Conservation (phyloP, 2,113 vertebrate species). For the Thunnus thynnus region DNA sequence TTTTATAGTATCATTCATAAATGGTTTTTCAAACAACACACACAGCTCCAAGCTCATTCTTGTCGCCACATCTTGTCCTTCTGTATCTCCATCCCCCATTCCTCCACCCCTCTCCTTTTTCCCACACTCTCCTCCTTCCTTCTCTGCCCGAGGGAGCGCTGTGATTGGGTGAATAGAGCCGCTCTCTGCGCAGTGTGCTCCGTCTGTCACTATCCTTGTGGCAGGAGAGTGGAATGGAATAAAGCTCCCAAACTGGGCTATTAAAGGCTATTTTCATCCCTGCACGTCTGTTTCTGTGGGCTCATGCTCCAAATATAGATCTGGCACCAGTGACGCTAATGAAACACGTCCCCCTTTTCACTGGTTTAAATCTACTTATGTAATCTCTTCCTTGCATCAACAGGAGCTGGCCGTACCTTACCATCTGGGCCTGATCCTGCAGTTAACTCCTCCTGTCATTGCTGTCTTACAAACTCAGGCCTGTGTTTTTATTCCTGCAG, state of each 20-base stretch:
- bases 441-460: slow-evolving; percentile 44
- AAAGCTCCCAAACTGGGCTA: slow-evolving; percentile 84
- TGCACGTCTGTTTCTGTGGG: slow-evolving; percentile 80
- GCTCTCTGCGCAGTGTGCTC: slow-evolving; percentile 64
- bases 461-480: slow-evolving; percentile 21
- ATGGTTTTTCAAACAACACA: slow-evolving; percentile 29
- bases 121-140: slow-evolving; percentile 71
- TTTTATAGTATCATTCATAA: slow-evolving; percentile 28
- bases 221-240: slow-evolving; percentile 76
- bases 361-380: slow-evolving; percentile 82
- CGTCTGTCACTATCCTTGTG: slow-evolving; percentile 76
- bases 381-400: slow-evolving; percentile 73
- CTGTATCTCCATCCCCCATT: slow-evolving; percentile 45
- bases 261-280: slow-evolving; percentile 84
- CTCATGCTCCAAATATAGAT: slow-evolving; percentile 85
- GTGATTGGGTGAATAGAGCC: slow-evolving; percentile 73
- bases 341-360: slow-evolving; percentile 77
- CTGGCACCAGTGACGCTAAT: slow-evolving; percentile 78
- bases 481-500: slow-evolving; percentile 22
- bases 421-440: slow-evolving; percentile 67
- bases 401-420: slow-evolving; percentile 65
- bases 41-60: slow-evolving; percentile 44
- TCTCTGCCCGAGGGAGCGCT: slow-evolving; percentile 56
- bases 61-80: slow-evolving; percentile 57
- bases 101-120: slow-evolving; percentile 66